phyloP scores from a whole-genome alignment of 2,113 vertebrate species.

The Equus quagga region DNA sequence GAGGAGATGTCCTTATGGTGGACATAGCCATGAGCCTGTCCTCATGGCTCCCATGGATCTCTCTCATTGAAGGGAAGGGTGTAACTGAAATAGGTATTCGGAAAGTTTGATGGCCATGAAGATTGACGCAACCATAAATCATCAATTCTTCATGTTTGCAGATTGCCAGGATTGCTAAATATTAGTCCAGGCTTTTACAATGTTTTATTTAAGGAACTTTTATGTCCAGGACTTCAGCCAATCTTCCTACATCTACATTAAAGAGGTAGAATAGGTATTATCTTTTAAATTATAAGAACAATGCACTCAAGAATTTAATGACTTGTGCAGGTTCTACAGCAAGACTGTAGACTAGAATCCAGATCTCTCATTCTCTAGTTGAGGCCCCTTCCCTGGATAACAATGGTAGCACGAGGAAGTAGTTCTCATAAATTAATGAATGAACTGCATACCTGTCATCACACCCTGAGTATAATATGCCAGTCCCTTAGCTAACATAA shows the following conservation, averaged over 20 bases:
- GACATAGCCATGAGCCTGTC: not conserved
- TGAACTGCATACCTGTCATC: not conserved
- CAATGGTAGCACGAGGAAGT: not conserved
- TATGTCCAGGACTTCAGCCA: not conserved
- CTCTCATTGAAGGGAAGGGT: not conserved
- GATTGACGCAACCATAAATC: not conserved
- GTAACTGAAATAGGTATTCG: not conserved
- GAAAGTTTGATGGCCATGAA: not conserved
- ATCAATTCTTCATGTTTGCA: not conserved
- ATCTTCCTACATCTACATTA: not conserved
- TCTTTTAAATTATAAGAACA: not conserved
- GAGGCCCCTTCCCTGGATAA: not conserved
- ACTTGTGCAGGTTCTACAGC: not conserved
- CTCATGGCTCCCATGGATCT: not conserved
- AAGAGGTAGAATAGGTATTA: not conserved
- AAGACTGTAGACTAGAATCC: not conserved
- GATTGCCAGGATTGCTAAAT: not conserved
- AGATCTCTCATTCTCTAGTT: not conserved
- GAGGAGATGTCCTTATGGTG: not conserved
- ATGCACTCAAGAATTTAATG: not conserved
- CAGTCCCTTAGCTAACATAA: not conserved
- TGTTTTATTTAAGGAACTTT: not conserved
- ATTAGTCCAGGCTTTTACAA: not conserved
- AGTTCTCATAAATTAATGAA: not conserved
- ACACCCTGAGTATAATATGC: not conserved